Percentiles rank a stretch among this genome's conserved stretches.
Evolutionary conservation across 2,888 invertebrate genomes (phyloP).

Genomic region (Callimorpha dominula): DNA sequence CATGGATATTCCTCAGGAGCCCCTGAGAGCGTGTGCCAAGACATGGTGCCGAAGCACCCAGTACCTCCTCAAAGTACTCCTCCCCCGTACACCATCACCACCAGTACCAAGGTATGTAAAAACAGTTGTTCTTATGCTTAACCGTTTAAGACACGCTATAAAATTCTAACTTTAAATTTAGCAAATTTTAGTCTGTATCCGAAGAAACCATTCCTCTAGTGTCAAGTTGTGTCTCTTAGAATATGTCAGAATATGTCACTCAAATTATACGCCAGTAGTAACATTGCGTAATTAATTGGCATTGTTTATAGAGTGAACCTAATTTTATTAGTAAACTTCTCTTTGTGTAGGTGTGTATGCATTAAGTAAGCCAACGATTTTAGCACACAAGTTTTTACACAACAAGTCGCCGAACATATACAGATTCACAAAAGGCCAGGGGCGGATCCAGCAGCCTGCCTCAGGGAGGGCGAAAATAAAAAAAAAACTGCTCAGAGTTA

Average conservation of each 20-base stretch:
- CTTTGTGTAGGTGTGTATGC: background rate
- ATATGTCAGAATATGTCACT: background rate
- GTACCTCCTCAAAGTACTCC: conserved; percentile 83
- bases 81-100: conserved; percentile 87
- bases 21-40: conserved; percentile 88
- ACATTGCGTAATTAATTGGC: background rate
- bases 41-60: conserved; percentile 90
- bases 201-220: background rate
- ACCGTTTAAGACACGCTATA: background rate
- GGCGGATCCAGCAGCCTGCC: too few relatives aligned
- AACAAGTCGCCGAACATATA: too few relatives aligned
- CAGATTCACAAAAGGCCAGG: too few relatives aligned
- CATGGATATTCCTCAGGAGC: conserved; percentile 88
- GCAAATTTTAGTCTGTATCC: too few relatives aligned
- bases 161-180: too few relatives aligned
- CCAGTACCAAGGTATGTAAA: conserved; percentile 73
- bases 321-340: conserved; percentile 1
- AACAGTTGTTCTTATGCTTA: conserved; percentile 39
- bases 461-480: too few relatives aligned
- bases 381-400: background rate
- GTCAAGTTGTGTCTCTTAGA: background rate
- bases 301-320: background rate
- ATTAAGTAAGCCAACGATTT: background rate
- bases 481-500: too few relatives aligned
- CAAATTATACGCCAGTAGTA: background rate